phyloP scores from a whole-genome alignment of 2,888 invertebrate genomes.

The Steromphala cineraria region DNA sequence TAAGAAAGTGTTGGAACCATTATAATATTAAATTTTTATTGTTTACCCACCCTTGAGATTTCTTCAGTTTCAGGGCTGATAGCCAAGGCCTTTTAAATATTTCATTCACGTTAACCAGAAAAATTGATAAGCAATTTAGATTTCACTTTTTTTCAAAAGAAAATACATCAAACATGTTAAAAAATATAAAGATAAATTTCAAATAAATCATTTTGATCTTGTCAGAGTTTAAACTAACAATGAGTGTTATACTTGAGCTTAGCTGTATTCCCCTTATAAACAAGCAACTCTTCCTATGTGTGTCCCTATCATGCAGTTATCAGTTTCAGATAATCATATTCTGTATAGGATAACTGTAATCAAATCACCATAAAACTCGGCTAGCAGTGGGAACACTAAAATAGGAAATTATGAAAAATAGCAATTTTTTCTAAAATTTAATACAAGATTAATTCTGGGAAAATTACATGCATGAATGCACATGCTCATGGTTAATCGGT shows the following conservation, averaged over 20 bases:
- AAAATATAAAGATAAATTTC: too few species aligned
- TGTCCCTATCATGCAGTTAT: not conserved
- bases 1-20: not conserved
- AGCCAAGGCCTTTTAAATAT: not conserved
- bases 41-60: not conserved
- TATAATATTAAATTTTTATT: not conserved
- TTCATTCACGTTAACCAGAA: not conserved
- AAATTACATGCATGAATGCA: not conserved
- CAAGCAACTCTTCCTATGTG: too few species aligned
- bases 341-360: conserved; percentile 9
- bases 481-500: not conserved
- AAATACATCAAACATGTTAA: not conserved
- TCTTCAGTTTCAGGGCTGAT: not conserved
- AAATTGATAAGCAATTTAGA: conserved; percentile 11
- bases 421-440: conserved; percentile 6
- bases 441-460: conserved; percentile 14
- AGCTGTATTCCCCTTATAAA: too few species aligned
- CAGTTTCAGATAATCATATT: not conserved
- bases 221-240: too few species aligned
- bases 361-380: conserved; percentile 12
- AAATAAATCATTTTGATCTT: too few species aligned
- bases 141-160: not conserved
- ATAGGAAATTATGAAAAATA: not conserved
- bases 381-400: not conserved
- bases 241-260: too few species aligned